These are phyloP conservation scores for Melieria crassipennis DNA, from an alignment of 2,888 invertebrate genomes.

Conservation along the genomic window DNA sequence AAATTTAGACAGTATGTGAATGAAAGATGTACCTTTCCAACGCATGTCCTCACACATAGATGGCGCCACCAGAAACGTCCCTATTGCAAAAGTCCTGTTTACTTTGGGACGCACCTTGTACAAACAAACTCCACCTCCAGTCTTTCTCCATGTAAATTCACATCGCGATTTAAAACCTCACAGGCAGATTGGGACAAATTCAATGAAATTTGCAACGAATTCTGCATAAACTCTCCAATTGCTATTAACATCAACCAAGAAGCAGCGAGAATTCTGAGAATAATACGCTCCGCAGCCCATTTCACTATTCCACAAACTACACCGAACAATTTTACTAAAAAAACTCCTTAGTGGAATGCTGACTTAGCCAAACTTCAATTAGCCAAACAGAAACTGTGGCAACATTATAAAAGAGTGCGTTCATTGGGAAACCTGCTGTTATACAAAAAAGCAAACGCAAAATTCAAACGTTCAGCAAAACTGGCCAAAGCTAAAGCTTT, in stretches of 20 bases:
- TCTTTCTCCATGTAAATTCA: not conserved
- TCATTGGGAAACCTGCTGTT: not conserved
- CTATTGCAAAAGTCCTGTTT: too few species aligned
- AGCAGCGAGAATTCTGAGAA: not conserved
- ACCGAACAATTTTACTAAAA: too few species aligned
- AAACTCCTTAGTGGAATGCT: constrained; percentile 2
- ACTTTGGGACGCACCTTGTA: too few species aligned
- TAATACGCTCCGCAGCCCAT: not conserved
- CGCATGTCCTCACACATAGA: too few species aligned
- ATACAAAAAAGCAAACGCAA: constrained; percentile 16
- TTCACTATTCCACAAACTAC: not conserved
- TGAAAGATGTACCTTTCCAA: too few species aligned
- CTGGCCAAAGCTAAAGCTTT: not conserved
- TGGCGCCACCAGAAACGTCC: too few species aligned
- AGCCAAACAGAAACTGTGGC: constrained; percentile 4
- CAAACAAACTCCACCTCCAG: not conserved
- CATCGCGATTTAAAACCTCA: not conserved
- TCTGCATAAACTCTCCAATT: not conserved
- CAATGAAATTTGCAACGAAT: not conserved
- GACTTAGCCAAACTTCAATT: not conserved
- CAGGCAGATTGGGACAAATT: constrained; percentile 9
- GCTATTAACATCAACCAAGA: not conserved
- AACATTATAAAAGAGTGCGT: not conserved
- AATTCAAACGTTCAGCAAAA: not conserved
- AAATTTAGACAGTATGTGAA: too few species aligned